Evolutionary conservation across 2,888 invertebrate genomes (phyloP).

Genomic region (Megastigmus dorsalis): DNA sequence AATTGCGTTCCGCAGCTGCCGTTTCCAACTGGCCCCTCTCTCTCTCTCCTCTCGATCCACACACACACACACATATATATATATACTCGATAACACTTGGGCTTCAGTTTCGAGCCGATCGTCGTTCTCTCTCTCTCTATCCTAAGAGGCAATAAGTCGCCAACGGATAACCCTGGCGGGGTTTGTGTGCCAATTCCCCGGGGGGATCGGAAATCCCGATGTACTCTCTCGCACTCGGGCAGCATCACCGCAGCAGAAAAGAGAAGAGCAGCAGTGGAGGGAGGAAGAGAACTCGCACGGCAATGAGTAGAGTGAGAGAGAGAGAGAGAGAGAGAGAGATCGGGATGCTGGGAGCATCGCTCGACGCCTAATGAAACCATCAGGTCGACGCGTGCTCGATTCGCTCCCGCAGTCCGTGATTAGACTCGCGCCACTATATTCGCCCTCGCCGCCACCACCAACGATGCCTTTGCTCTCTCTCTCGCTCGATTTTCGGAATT

Average conservation of each 20-base stretch:
- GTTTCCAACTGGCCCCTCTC: background rate
- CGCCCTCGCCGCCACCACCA: too few species aligned
- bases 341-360: constrained; percentile 69
- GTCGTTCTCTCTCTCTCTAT: too few species aligned
- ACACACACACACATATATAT: too few species aligned
- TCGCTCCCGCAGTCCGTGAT: constrained; percentile 64
- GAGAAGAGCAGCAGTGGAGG: background rate
- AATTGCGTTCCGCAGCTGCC: constrained; percentile 16
- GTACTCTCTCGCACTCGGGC: background rate
- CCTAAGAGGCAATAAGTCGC: constrained; percentile 44
- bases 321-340: too few species aligned
- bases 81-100: background rate
- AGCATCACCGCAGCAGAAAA: too few species aligned
- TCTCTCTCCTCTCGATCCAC: too few species aligned
- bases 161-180: constrained; percentile 4
- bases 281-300: constrained; percentile 57
- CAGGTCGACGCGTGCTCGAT: constrained; percentile 69
- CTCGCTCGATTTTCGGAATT: constrained; percentile 1
- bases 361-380: constrained; percentile 72
- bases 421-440: constrained; percentile 68
- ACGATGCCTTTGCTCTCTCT: too few species aligned
- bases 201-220: constrained; percentile 29
- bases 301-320: too few species aligned
- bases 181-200: constrained; percentile 15
- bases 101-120: constrained; percentile 7